Evolutionary conservation across 64 coral and sea anemone species (phyloP), one percentile per base, ranked within the genome.

Genomic region (Astreopora myriophthalma): DNA sequence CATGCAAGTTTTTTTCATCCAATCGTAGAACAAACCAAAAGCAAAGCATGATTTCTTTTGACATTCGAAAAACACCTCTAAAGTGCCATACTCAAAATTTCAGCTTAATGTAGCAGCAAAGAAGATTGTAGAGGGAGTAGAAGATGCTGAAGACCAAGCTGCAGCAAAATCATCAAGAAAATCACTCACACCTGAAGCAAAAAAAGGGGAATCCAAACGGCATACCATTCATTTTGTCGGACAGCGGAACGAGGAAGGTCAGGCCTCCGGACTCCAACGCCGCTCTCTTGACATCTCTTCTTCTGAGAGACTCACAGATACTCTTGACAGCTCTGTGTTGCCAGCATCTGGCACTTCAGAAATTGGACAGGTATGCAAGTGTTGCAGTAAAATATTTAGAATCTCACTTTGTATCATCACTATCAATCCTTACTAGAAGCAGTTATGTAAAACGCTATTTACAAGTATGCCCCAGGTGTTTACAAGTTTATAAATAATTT

Each of bases 181-280:
- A 70, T 80, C 62, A 5, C 38, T 69, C 14, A 52, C 65, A 65
- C 6, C 24, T 69, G 34, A 69, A 9, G 24, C 69, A n/a, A 61
- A 63, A 2, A 84, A 91, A 91, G 79, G 31, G 14, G 78, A 71
- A 33, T 48, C 80, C 16, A 92, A 92, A 25, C 85, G 90, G 25
- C 90, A 92, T 48, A 92, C 90, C 20, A 86, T 92, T 34, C 90
- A 92, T 86, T 82, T 71, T 40, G 32, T 74, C 40, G 82, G 84
- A 8, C 70, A 92, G 23, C 34, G 51, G 1, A 71, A 86, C 5
- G 39, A 86, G 33, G 67, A 63, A 28, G 32, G 79, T 3, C 71
- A 77, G 16, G 19, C 84, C 3, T 11, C 25, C 32, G 30, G 82
- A 19, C 52, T 86, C 30, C 90, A 82, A 1, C 73, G 90, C 17